phyloP scores from a whole-genome alignment of 37 sponge, comb jelly and placozoan species.

The Ianthella basta region DNA sequence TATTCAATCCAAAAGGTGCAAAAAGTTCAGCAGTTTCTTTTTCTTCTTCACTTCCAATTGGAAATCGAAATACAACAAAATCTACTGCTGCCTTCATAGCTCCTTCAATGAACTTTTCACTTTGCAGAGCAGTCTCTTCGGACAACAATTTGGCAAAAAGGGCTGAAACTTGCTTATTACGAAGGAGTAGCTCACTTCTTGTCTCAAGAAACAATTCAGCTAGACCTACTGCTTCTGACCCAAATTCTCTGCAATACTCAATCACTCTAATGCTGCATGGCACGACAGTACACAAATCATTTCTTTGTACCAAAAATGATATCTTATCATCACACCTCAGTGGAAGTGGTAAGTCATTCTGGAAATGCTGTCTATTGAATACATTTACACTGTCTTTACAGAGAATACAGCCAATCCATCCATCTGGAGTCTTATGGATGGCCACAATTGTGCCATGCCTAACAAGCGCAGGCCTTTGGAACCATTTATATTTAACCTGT shows the following conservation, averaged over 20 bases:
- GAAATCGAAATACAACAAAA: background rate
- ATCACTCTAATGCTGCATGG: background rate
- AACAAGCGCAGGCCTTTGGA: background rate
- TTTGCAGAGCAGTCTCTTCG: background rate
- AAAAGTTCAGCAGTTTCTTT: background rate
- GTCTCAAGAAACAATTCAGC: background rate
- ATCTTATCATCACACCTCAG: background rate
- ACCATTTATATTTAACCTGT: background rate
- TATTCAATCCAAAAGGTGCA: background rate
- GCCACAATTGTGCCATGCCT: background rate
- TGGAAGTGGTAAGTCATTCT: background rate
- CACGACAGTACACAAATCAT: background rate
- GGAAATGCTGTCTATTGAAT: background rate
- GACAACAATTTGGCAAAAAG: background rate
- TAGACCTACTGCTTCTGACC: background rate
- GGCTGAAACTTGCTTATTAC: no score
- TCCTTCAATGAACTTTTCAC: background rate
- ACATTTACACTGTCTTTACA: background rate
- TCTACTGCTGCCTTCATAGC: background rate
- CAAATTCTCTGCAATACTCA: background rate
- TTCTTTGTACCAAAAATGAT: background rate
- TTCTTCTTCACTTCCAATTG: constrained; percentile 14
- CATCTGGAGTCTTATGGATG: background rate
- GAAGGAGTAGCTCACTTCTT: background rate
- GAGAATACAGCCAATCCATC: background rate